Evolutionary conservation across 1,140 invertebrate species (phyloP).

Genomic region (Branchinecta lynchi): DNA sequence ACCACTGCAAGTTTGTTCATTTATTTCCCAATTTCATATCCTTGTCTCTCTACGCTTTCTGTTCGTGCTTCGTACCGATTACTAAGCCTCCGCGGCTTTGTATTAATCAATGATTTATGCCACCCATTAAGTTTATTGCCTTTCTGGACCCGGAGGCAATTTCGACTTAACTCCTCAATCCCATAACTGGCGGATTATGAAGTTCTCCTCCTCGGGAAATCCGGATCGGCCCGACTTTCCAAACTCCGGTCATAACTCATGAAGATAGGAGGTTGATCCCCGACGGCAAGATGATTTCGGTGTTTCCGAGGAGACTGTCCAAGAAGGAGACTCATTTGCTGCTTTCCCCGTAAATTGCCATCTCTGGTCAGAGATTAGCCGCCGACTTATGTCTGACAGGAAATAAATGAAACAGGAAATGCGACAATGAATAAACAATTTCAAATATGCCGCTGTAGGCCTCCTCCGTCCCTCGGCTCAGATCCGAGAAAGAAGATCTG

Average conservation of each 20-base stretch:
- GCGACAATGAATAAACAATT: too few relatives aligned
- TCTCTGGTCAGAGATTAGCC: neutral
- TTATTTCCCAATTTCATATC: too few relatives aligned
- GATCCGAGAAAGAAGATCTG: too few relatives aligned
- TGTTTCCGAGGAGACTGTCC: too few relatives aligned
- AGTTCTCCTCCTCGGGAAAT: neutral
- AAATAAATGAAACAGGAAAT: too few relatives aligned
- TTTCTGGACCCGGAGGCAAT: neutral
- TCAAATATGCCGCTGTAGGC: too few relatives aligned
- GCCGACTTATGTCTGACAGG: too few relatives aligned
- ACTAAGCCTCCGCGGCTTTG: neutral
- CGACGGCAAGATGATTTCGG: neutral
- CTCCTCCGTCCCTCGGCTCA: too few relatives aligned
- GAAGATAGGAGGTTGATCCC: neutral
- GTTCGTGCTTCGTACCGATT: neutral
- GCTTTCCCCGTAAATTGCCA: neutral
- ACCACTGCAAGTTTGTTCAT: too few relatives aligned
- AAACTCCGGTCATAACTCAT: neutral
- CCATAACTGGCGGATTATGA: slow-evolving; percentile 5
- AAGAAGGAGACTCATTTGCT: neutral
- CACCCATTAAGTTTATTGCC: slow-evolving; percentile 11
- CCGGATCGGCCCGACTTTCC: neutral
- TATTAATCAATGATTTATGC: slow-evolving; percentile 1
- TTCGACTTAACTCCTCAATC: slow-evolving; percentile 6
- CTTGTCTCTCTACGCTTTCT: too few relatives aligned